Base-by-base conservation (phyloP, 2,113 vertebrate genomes). In the Calidris pygmaea region DNA sequence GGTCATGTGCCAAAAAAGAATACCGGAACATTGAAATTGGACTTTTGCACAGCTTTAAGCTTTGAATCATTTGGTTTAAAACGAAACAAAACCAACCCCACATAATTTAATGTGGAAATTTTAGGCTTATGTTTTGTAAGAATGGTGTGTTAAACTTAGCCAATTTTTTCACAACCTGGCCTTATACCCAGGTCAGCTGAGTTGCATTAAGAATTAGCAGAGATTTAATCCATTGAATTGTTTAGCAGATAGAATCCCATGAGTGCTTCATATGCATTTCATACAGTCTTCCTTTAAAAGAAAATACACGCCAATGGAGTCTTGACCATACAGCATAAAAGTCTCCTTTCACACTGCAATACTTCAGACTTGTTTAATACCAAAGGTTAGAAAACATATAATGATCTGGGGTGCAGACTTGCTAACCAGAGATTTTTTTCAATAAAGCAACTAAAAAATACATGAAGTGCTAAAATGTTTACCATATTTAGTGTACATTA, bases 161-260 rank as follows among this genome's bases (percentile, higher is more conserved):
- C 41, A 58, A 0, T 21, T 92, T 90, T 90, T 86, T 52, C 41
- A 52, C 37, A 90, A 53, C 5, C 23, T 90, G 75, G 13, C n/a
- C 62, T 94, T 73, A 22, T 24, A 85, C 13, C 12, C 35, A 82
- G n/a, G 16, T 95, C 90, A 95, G 68, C 62, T 85, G 92, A 96
- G 37, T 92, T 62, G 77, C 92, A 87, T 93, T 94, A 89, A 92
- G 86, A 76, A 73, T 87, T 76, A 93, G 62, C 34, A 82, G 56
- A 76, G 70, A 66, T 94, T 85, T 87, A 87, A 85, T 91, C 58
- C 55, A 70, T 41, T 85, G 53, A 50, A 30, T 83, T 87, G 20
- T 82, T 91, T 73, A 76, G 66, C 77, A 78, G 53, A 58, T 85
- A 45, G 48, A 75, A 72, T 90, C 43, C n/a, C 34, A 14, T 5